Percentiles rank a stretch among this genome's conserved stretches.
Conservation (phyloP, 2,797 vertebrate genomes). For the Rhinophrynus dorsalis region DNA sequence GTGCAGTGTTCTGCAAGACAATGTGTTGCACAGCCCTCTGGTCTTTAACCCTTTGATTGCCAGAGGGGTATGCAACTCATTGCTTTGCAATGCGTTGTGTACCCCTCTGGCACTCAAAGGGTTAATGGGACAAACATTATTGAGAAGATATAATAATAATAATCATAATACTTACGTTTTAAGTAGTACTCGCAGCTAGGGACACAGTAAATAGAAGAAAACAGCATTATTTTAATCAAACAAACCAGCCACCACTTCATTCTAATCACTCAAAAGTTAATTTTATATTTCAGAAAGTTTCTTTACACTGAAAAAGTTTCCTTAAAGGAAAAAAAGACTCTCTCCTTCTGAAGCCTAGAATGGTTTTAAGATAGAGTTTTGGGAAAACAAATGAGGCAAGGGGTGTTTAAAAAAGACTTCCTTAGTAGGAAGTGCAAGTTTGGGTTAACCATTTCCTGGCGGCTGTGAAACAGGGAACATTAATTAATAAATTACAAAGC, state of each 20-base stretch:
- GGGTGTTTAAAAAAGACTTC: constrained; percentile 13
- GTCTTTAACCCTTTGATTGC: too few species aligned
- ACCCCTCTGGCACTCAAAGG: too few species aligned
- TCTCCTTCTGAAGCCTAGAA: neutral
- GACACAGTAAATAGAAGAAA: neutral
- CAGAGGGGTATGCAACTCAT: too few species aligned
- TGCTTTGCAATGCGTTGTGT: too few species aligned
- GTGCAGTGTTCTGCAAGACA: too few species aligned
- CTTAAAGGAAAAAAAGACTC: constrained; percentile 1
- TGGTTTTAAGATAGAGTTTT: too few species aligned
- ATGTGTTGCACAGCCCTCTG: too few species aligned
- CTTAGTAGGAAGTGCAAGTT: constrained; percentile 6
- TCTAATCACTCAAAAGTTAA: neutral
- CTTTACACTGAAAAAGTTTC: too few species aligned
- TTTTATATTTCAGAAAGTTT: neutral
- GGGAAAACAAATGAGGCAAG: neutral
- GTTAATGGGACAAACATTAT: neutral
- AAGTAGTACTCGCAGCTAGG: constrained; percentile 13
- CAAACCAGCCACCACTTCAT: constrained; percentile 14
- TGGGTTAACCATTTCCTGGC: constrained; percentile 2
- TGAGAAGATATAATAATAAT: neutral
- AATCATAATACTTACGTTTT: constrained; percentile 10
- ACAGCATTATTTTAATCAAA: neutral
- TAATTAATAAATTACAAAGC: too few species aligned
- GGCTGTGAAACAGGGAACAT: too few species aligned